Conservation (phyloP, 2,797 vertebrate species). For the Lagodon rhomboides region DNA sequence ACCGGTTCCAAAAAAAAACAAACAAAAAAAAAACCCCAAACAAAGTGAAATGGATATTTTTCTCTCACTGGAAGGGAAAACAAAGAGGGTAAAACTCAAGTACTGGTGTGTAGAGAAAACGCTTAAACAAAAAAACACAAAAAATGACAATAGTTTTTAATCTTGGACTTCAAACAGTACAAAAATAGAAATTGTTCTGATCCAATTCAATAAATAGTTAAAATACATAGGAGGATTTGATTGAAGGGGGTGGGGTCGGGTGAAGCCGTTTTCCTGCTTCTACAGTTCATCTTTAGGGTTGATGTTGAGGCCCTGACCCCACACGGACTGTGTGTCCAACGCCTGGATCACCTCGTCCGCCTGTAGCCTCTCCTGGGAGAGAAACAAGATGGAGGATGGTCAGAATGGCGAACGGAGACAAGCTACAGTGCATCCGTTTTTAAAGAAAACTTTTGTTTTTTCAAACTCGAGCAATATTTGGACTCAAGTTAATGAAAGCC, state of each 20-base stretch:
- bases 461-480: neutral
- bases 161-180: slow-evolving; percentile 91
- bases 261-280: slow-evolving; percentile 54
- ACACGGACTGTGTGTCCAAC: slow-evolving; percentile 86
- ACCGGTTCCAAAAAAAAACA: neutral
- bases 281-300: slow-evolving; percentile 97
- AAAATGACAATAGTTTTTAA: slow-evolving; percentile 61
- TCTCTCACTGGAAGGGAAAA: slow-evolving; percentile 22
- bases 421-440: neutral
- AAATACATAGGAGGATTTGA: slow-evolving; percentile 58
- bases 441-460: neutral
- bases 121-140: slow-evolving; percentile 7
- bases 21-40: neutral
- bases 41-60: slow-evolving; percentile 10
- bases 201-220: slow-evolving; percentile 95
- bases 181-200: slow-evolving; percentile 96
- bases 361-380: slow-evolving; percentile 92
- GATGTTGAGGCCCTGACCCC: slow-evolving; percentile 85
- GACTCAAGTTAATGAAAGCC: neutral
- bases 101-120: slow-evolving; percentile 55
- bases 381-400: neutral
- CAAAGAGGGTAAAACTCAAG: slow-evolving; percentile 64
- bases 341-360: slow-evolving; percentile 94
- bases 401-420: neutral
- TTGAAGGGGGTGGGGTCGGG: slow-evolving; percentile 23